Evolutionary conservation across 2,113 vertebrate genomes (phyloP).

Genomic region (Phrynosoma blainvillii): DNA sequence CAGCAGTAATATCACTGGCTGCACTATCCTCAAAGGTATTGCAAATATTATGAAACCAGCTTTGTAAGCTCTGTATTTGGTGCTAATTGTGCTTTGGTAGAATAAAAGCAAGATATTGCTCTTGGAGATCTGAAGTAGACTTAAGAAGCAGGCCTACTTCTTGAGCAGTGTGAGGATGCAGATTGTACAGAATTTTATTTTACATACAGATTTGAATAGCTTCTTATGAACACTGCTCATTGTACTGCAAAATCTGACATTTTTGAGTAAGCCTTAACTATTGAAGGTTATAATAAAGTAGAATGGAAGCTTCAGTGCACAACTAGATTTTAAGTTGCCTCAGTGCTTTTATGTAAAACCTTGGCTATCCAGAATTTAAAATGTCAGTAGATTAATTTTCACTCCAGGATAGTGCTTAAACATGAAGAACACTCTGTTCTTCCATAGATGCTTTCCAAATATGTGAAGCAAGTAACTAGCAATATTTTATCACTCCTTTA

Average conservation of each 20-base stretch:
- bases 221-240: conserved; percentile 13
- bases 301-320: neutral
- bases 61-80: neutral
- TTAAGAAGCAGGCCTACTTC: neutral
- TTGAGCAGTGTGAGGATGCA: neutral
- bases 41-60: neutral
- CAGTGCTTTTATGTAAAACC: conserved; percentile 6
- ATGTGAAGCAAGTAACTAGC: conserved; percentile 13
- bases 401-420: conserved; percentile 35
- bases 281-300: neutral
- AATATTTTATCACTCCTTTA: conserved; percentile 24
- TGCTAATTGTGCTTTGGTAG: neutral
- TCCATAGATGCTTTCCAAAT: conserved; percentile 21
- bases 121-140: neutral
- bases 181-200: neutral
- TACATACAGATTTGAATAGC: neutral
- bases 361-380: conserved; percentile 24
- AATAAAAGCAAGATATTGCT: neutral
- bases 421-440: conserved; percentile 28
- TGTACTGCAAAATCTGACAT: conserved; percentile 8
- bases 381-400: conserved; percentile 45
- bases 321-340: neutral
- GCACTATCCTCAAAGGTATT: neutral
- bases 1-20: neutral
- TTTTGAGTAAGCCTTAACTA: neutral